A percentile compares a stretch with the other conserved stretches of the same genome.
Conservation (phyloP, 2,888 invertebrate genomes). For the Byasa hedistus region DNA sequence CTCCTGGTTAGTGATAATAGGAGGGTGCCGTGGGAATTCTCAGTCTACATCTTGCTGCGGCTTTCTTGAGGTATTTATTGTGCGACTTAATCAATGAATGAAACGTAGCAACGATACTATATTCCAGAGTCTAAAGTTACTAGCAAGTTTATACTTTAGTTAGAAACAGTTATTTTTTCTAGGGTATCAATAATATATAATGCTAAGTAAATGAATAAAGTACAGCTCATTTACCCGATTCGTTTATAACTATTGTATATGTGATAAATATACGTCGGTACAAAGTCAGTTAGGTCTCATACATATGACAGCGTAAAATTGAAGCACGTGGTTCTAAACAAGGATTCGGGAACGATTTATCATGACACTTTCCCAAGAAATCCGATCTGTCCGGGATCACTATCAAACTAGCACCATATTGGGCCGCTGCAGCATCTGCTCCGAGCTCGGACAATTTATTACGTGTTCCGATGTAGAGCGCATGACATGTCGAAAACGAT, state of each 20-base stretch:
- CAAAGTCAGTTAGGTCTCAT: too few species aligned
- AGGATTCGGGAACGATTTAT: conserved; percentile 16
- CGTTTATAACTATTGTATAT: too few species aligned
- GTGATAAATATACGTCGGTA: too few species aligned
- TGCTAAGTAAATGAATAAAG: too few species aligned
- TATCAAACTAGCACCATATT: conserved; percentile 17
- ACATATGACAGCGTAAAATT: not conserved
- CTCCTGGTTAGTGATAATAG: not conserved
- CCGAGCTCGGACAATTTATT: conserved; percentile 22
- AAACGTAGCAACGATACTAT: too few species aligned
- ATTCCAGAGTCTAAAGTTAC: too few species aligned
- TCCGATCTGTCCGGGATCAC: conserved; percentile 19
- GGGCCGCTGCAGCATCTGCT: conserved; percentile 21
- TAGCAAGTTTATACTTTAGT: too few species aligned
- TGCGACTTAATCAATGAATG: too few species aligned
- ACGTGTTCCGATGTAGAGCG: conserved; percentile 23
- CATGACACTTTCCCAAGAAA: conserved; percentile 26
- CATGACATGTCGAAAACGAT: conserved; percentile 32
- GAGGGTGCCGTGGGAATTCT: conserved; percentile 12
- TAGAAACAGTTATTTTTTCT: too few species aligned
- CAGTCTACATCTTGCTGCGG: not conserved
- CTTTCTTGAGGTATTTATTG: not conserved
- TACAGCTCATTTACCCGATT: too few species aligned
- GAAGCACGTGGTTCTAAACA: conserved; percentile 9
- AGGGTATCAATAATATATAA: too few species aligned